phyloP scores from a whole-genome alignment of 1,140 invertebrate genomes.

The Oryzaephilus surinamensis region DNA sequence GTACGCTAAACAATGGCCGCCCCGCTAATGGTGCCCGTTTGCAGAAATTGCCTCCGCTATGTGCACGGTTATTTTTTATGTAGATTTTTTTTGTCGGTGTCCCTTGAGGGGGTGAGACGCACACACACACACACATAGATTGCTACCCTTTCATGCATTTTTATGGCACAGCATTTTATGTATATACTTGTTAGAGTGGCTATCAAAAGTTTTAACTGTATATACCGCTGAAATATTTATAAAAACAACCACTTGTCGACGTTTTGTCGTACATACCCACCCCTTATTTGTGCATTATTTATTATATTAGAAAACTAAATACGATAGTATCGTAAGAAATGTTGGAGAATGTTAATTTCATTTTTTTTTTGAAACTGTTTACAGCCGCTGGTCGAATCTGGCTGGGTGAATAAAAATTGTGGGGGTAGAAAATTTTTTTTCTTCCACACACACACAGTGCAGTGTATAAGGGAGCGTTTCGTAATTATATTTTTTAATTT shows the following conservation, averaged over 20 bases:
- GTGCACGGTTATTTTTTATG: conserved; percentile 29
- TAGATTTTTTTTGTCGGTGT: conserved; percentile 23
- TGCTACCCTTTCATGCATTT: conserved; percentile 27
- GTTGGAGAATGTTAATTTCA: too few species aligned
- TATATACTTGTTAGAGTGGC: conserved; percentile 6
- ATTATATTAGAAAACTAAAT: too few species aligned
- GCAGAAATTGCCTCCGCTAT: conserved; percentile 27
- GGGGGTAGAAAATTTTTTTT: conserved; percentile 16
- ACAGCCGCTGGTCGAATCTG: conserved; percentile 2
- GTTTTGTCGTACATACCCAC: too few species aligned
- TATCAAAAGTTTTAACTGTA: too few species aligned
- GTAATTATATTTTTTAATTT: conserved; percentile 34
- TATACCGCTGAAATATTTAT: too few species aligned
- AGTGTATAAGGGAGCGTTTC: conserved; percentile 11
- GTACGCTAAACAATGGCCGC: conserved; percentile 30
- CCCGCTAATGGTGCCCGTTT: conserved; percentile 29
- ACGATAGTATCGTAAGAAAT: too few species aligned
- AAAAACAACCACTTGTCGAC: too few species aligned
- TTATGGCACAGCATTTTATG: conserved; percentile 19
- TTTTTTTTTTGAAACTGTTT: too few species aligned
- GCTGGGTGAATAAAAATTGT: conserved; percentile 2
- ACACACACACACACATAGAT: too few species aligned
- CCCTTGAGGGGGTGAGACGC: conserved; percentile 11
- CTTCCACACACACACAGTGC: too few species aligned
- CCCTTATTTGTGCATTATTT: too few species aligned